A percentile compares a stretch with the other conserved stretches of the same genome.
phyloP scores from a whole-genome alignment of 2,888 invertebrate genomes.

The Limenitis camilla region DNA sequence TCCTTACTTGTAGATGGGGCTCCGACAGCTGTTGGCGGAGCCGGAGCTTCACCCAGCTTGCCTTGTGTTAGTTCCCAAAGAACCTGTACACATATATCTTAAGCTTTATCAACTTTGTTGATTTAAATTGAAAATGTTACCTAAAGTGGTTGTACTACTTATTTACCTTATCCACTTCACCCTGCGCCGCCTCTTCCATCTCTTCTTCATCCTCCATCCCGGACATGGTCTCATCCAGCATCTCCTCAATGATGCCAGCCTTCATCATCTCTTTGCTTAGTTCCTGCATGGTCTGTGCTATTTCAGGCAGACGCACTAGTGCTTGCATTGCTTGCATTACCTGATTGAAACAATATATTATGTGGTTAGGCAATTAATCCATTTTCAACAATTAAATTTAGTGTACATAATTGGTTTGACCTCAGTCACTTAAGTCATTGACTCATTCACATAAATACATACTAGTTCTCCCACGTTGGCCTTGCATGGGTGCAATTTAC shows the following conservation, averaged over 20 bases:
- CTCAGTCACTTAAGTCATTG: too few relatives aligned
- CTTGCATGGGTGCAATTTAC: too few relatives aligned
- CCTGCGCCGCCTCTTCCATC: constrained; percentile 96
- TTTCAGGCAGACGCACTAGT: constrained; percentile 91
- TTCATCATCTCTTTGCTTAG: constrained; percentile 99
- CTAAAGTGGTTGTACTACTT: not conserved
- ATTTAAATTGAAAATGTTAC: not conserved
- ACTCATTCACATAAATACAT: too few relatives aligned
- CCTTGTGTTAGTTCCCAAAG: constrained; percentile 94
- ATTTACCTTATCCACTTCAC: constrained; percentile 92
- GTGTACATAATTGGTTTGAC: too few relatives aligned
- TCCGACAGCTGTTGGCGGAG: constrained; percentile 77
- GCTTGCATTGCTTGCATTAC: constrained; percentile 97
- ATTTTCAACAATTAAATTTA: too few relatives aligned
- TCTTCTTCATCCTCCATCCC: constrained; percentile 93
- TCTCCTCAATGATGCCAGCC: constrained; percentile 98
- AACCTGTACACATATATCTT: constrained; percentile 58
- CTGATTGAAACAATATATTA: constrained; percentile 30
- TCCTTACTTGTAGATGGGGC: constrained; percentile 65
- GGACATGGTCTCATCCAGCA: constrained; percentile 98
- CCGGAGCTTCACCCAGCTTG: constrained; percentile 93
- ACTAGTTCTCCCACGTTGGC: too few relatives aligned
- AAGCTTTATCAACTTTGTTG: not conserved
- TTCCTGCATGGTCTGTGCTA: constrained; percentile 97
- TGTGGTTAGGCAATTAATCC: too few relatives aligned